Conservation (phyloP, 2,888 invertebrate genomes). For the Capitulum mitella region DNA sequence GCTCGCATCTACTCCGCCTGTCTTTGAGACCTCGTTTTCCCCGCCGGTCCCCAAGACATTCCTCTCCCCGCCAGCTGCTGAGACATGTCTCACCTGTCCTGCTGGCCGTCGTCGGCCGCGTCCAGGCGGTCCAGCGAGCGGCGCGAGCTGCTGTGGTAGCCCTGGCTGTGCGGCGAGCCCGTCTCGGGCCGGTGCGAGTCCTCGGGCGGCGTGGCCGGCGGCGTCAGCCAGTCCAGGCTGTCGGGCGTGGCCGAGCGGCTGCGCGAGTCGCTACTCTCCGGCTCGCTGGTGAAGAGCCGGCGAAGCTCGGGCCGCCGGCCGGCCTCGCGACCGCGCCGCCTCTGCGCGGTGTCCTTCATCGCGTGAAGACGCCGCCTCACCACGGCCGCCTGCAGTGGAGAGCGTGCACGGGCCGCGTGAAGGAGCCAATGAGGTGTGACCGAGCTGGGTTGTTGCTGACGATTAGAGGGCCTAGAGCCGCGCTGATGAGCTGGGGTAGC, state of each 20-base stretch:
- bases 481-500: too few species aligned
- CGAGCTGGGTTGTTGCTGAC: too few species aligned
- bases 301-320: constrained; percentile 66
- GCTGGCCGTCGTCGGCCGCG: neutral
- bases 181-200: constrained; percentile 40
- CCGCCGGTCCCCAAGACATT: too few species aligned
- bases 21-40: too few species aligned
- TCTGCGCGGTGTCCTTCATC: constrained; percentile 67
- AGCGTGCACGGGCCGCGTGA: too few species aligned
- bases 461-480: too few species aligned
- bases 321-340: constrained; percentile 53
- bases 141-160: constrained; percentile 33
- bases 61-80: too few species aligned
- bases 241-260: constrained; percentile 76
- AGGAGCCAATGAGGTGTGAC: neutral
- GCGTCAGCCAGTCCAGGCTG: constrained; percentile 69
- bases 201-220: constrained; percentile 44
- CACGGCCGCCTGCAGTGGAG: constrained; percentile 59
- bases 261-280: constrained; percentile 51
- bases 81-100: too few species aligned
- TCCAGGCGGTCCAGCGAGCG: constrained; percentile 32
- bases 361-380: constrained; percentile 65
- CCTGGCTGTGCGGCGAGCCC: constrained; percentile 33
- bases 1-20: too few species aligned
- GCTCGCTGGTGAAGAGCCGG: constrained; percentile 72